Base-by-base conservation (phyloP, 2,113 vertebrate genomes). In the Gnathonemus echidnorhynchus region DNA sequence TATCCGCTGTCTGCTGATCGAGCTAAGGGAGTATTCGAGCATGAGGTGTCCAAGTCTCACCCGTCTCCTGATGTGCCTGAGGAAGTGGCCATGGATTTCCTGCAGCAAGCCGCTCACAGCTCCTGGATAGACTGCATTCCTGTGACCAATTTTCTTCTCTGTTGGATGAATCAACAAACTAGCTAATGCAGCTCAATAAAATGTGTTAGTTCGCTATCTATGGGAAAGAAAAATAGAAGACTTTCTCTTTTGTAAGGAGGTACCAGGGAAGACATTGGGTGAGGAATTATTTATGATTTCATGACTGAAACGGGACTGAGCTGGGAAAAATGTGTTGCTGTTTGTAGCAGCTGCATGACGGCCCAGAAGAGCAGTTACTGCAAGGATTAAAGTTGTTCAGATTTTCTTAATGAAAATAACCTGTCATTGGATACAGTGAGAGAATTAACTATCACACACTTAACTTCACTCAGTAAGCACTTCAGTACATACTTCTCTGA, bases 401-500 rank as follows among this genome's bases (percentile, higher is more conserved):
- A 88, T 48, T 90, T 88, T 89, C 56, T 91, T 15, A 42, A 90
- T 21, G 62, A 87, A 87, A 21, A 56, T 56, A 56, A 21, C 52
- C 19, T 21, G 52, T 56, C 17, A 86, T 58, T 91, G 84, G 66
- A 46, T 48, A 77, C 52, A 53, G 83, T 91, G 88, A 86, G 66
- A 66, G 27, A 91, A 66, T 42, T 48, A 21, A 49, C 27, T 70
- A 88, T 42, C 45, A 85, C 70, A 90, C 90, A 92, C 88, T 89
- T 92, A 74, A 83, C 39, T 80, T 62, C 88, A 91, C 89, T 90
- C 56, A 89, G 56, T 21, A 35, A 89, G 85, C 87, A 88, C 80
- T 92, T 91, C 88, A 89, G 17, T 45, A 62, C 52, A 53, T 19
- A 19, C 52, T 56, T 19, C 86, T 49, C 70, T 27, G 90, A 48